Conservation (phyloP, 1,140 invertebrate genomes). For the Drosophila eugracilis region DNA sequence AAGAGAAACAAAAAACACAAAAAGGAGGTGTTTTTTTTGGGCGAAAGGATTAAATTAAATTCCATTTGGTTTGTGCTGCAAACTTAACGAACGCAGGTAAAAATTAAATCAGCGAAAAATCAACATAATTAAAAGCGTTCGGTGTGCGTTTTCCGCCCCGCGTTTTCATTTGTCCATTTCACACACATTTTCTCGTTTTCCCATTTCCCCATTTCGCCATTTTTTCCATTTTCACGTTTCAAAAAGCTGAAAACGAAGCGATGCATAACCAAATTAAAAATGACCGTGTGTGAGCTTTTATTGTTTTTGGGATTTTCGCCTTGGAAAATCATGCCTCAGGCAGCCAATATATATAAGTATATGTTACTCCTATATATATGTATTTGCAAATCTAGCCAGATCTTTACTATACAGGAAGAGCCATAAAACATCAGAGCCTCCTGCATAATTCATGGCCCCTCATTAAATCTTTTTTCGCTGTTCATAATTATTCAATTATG, state of each 20-base stretch:
- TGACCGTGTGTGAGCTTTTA: not conserved
- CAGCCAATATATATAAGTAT: not conserved
- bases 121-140: slow-evolving; percentile 76
- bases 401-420: not conserved
- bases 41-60: slow-evolving; percentile 78
- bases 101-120: slow-evolving; percentile 78
- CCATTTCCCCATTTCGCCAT: slow-evolving; percentile 28
- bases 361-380: not conserved
- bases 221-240: slow-evolving; percentile 24
- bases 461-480: slow-evolving; percentile 16
- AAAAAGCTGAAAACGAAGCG: slow-evolving; percentile 16
- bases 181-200: slow-evolving; percentile 9
- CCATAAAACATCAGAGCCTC: not conserved
- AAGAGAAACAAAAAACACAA: no score
- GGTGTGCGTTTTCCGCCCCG: slow-evolving; percentile 9
- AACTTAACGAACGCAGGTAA: slow-evolving; percentile 38
- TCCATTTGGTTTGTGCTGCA: slow-evolving; percentile 60
- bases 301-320: slow-evolving; percentile 22
- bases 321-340: slow-evolving; percentile 11
- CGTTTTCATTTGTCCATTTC: slow-evolving; percentile 48
- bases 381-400: slow-evolving; percentile 6
- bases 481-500: slow-evolving; percentile 48
- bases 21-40: slow-evolving; percentile 47
- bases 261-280: slow-evolving; percentile 23
- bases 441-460: slow-evolving; percentile 24